Evolutionary conservation across 2,797 vertebrate species (phyloP).

Genomic region (Spatula versicolor): DNA sequence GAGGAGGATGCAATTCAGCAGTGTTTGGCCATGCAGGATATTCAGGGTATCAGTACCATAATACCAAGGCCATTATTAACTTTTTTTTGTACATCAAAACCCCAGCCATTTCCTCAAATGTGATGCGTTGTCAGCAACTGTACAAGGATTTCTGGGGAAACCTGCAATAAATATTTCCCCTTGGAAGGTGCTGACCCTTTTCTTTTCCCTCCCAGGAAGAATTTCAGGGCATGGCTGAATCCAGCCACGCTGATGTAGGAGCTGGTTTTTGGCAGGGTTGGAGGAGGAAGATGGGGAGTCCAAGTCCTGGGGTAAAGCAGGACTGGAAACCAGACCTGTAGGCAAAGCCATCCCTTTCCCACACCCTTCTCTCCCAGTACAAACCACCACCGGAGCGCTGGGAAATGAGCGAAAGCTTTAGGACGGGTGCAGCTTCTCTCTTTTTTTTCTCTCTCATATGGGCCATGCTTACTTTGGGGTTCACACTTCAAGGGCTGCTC

Average conservation of each 20-base stretch:
- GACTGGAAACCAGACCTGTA: background rate
- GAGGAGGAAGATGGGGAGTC: background rate
- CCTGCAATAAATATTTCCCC: background rate
- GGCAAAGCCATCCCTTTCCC: background rate
- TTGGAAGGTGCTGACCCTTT: background rate
- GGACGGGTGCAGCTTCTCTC: rapidly evolving
- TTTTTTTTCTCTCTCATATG: rapidly evolving
- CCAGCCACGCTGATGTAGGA: background rate
- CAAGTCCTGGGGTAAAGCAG: too few species aligned
- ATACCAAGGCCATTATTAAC: background rate
- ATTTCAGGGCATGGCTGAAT: background rate
- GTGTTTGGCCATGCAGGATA: background rate
- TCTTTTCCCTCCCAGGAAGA: background rate
- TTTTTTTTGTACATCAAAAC: background rate
- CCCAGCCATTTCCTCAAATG: background rate
- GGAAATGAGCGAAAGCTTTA: background rate
- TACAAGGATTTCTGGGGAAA: background rate
- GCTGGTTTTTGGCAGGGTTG: background rate
- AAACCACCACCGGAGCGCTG: background rate
- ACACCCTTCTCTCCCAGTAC: background rate
- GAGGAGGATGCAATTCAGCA: background rate
- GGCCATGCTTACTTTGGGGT: background rate
- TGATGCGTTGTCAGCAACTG: rapidly evolving
- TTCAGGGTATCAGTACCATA: background rate
- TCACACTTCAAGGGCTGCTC: background rate